A percentile compares a stretch with the other conserved stretches of the same genome.
These are phyloP conservation scores for Lampris megalopsis DNA, from an alignment of 2,113 vertebrate species.

Conservation along the genomic window DNA sequence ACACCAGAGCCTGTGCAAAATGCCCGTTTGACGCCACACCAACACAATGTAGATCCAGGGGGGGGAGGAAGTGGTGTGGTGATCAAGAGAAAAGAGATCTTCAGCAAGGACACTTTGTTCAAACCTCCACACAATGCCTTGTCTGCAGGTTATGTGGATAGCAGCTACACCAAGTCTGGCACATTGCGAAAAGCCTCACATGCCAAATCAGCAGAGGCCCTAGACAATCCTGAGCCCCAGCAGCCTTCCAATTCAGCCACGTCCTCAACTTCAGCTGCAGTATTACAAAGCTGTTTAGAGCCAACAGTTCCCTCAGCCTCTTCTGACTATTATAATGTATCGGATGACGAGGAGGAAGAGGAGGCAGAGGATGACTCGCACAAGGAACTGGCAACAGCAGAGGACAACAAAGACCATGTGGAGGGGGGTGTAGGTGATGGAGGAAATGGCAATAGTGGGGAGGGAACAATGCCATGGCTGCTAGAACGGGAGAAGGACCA, in stretches of 20 bases:
- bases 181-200: constrained; percentile 94
- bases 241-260: constrained; percentile 87
- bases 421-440: constrained; percentile 84
- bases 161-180: constrained; percentile 93
- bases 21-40: constrained; percentile 91
- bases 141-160: constrained; percentile 88
- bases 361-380: constrained; percentile 87
- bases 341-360: constrained; percentile 93
- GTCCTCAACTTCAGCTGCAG: constrained; percentile 84
- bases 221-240: constrained; percentile 93
- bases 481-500: constrained; percentile 96
- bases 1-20: constrained; percentile 88
- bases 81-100: constrained; percentile 98
- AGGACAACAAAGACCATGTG: constrained; percentile 81
- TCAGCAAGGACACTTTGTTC: constrained; percentile 99
- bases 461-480: constrained; percentile 98
- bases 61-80: constrained; percentile 83
- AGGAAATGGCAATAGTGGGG: constrained; percentile 86
- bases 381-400: constrained; percentile 87
- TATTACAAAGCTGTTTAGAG: constrained; percentile 86
- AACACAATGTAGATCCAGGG: constrained; percentile 88
- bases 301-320: constrained; percentile 87
- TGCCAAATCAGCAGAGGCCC: constrained; percentile 89
- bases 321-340: constrained; percentile 99
- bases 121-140: constrained; percentile 96